Evolutionary conservation across 2,797 vertebrate genomes (phyloP).

Genomic region (Takifugu ocellatus): DNA sequence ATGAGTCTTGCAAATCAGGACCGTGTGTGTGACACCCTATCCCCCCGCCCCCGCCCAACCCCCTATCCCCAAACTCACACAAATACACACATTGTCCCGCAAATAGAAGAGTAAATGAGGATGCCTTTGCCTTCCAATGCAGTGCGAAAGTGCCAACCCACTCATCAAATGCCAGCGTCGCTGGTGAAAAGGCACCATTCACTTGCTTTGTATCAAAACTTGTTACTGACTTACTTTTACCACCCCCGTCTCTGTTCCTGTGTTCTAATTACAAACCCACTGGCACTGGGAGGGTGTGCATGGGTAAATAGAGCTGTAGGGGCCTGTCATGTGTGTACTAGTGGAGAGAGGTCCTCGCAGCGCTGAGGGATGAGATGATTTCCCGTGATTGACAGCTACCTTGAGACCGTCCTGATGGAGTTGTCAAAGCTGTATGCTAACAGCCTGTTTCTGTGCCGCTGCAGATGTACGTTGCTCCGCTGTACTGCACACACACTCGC

Average conservation of each 20-base stretch:
- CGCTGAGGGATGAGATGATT: slow-evolving; percentile 91
- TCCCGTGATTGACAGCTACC: slow-evolving; percentile 98
- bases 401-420: slow-evolving; percentile 98
- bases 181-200: slow-evolving; percentile 67
- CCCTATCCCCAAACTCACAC: slow-evolving; percentile 14
- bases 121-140: slow-evolving; percentile 85
- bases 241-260: slow-evolving; percentile 47
- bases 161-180: slow-evolving; percentile 76
- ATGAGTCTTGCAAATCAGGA: slow-evolving; percentile 75
- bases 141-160: slow-evolving; percentile 77
- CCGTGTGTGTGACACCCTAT: slow-evolving; percentile 33
- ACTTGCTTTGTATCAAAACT: slow-evolving; percentile 82
- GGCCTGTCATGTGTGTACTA: slow-evolving; percentile 86
- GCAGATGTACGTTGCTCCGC: slow-evolving; percentile 79
- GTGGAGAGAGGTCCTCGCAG: slow-evolving; percentile 86
- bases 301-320: slow-evolving; percentile 96
- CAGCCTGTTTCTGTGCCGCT: slow-evolving; percentile 77
- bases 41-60: slow-evolving; percentile 11
- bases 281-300: slow-evolving; percentile 84
- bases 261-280: slow-evolving; percentile 86
- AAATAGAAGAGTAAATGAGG: slow-evolving; percentile 77
- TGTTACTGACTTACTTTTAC: slow-evolving; percentile 78
- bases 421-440: slow-evolving; percentile 88
- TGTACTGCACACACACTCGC: slow-evolving; percentile 66
- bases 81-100: slow-evolving; percentile 75